Evolutionary conservation across 2,888 invertebrate species (phyloP), one percentile per base, ranked within the genome.

Genomic region (Blastobasis lacticolella): DNA sequence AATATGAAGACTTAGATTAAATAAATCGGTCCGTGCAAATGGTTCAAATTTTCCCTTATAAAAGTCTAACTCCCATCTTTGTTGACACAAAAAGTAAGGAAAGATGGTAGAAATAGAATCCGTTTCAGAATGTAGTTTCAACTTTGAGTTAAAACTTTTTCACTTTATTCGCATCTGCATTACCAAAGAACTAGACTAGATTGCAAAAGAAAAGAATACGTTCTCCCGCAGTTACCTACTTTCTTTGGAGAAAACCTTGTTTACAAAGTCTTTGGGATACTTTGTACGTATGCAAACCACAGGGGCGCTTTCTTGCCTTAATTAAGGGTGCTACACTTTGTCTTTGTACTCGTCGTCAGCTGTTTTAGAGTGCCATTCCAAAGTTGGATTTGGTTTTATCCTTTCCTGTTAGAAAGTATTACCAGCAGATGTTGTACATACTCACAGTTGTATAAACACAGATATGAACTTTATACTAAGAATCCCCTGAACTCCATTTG

Each of bases 261-360:
- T 38, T 10, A 46, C 38, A 46, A 46, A 37, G 46, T 38, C 8
- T 46, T 46, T 46, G n/a, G 7, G n/a, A 8, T 46, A 46, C 46
- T 46, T 46, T 46, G 38, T 41, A 48, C 48, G 49, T 49, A 38
- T 44, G 49, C 49, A 45, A 49, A 45, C 49, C 49, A 37, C 37
- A 37, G n/a, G 37, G 38, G n/a, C 6, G 8, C 41, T 38, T 49
- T 40, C 51, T 49, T 46, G 48, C 23, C 46, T 44, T 53, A 53
- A 53, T 53, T 53, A 53, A 48, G 47, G 45, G 23, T 23, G 43
- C 42, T 49, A 46, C 44, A 47, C 49, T 53, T 53, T 44, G 46
- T 49, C 45, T 46, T 49, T 52, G 52, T 52, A 10, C 23, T 23
- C 23, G 1, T 23, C 23, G 23, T 23, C 23, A 23, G 23, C 23